phyloP scores from a whole-genome alignment of 2,888 invertebrate species.

The Exocentrus adspersus region DNA sequence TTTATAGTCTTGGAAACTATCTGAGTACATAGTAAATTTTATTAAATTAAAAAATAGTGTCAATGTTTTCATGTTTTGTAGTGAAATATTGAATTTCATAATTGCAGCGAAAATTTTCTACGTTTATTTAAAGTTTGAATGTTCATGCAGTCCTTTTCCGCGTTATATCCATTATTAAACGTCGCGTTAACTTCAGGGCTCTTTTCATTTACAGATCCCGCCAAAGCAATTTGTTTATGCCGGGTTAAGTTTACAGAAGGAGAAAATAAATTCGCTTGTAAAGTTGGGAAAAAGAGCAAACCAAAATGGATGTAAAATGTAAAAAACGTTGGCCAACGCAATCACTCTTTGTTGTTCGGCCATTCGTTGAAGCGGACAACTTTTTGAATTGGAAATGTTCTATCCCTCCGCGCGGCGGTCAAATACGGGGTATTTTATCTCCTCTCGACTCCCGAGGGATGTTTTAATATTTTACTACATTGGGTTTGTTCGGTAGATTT shows the following conservation, averaged over 20 bases:
- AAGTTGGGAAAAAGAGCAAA: conserved; percentile 42
- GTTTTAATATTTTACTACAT: conserved; percentile 23
- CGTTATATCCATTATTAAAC: conserved; percentile 24
- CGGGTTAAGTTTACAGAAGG: conserved; percentile 25
- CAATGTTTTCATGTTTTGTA: too few relatives aligned
- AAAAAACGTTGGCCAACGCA: conserved; percentile 50
- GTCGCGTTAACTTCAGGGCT: conserved; percentile 3
- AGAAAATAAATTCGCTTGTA: conserved; percentile 35
- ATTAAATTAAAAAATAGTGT: too few relatives aligned
- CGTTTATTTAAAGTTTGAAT: conserved; percentile 41
- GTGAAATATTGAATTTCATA: too few relatives aligned
- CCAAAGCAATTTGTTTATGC: conserved; percentile 23
- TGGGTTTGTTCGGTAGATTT: conserved; percentile 11
- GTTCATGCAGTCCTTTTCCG: too few relatives aligned
- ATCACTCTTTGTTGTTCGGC: conserved; percentile 53
- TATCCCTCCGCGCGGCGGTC: conserved; percentile 17
- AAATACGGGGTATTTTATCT: conserved; percentile 10
- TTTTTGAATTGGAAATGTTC: conserved; percentile 54
- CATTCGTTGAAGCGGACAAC: conserved; percentile 54
- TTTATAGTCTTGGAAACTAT: too few relatives aligned
- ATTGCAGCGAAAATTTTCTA: too few relatives aligned
- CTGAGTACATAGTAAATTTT: too few relatives aligned
- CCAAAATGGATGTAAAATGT: conserved; percentile 53
- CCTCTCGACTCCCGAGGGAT: not conserved
- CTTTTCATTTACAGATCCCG: conserved; percentile 26